Conservation (phyloP, 2,797 vertebrate genomes). For the Karalla daura region DNA sequence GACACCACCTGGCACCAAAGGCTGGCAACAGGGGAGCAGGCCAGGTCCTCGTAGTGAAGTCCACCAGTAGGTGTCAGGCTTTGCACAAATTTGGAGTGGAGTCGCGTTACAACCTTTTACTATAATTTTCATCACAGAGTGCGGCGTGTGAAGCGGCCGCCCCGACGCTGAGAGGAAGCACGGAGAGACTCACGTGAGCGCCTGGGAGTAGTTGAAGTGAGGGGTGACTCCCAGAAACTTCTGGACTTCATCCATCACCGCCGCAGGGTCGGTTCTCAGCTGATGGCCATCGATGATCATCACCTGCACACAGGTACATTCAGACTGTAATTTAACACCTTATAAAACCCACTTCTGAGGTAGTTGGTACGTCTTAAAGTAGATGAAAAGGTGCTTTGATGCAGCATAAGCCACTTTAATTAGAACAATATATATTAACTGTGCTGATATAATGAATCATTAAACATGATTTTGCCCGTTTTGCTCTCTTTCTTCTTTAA, state of each 20-base stretch:
- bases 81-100: constrained; percentile 36
- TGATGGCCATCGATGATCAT: constrained; percentile 98
- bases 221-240: constrained; percentile 94
- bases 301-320: constrained; percentile 80
- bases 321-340: constrained; percentile 25
- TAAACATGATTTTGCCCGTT: not conserved
- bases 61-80: constrained; percentile 75
- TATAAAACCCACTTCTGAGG: not conserved
- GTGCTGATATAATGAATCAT: too few relatives aligned
- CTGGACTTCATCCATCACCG: constrained; percentile 97
- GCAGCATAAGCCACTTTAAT: not conserved
- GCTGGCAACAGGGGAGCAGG: not conserved
- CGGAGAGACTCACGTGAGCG: constrained; percentile 90
- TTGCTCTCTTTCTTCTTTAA: not conserved
- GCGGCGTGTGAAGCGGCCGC: constrained; percentile 1
- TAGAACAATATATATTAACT: not conserved
- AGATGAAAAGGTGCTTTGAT: not conserved
- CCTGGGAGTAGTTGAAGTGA: constrained; percentile 95
- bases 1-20: constrained; percentile 20
- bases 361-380: not conserved
- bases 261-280: constrained; percentile 91
- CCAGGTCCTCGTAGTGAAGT: not conserved
- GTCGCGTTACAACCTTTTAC: not conserved
- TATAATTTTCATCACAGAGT: not conserved
- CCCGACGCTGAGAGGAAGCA: not conserved